A percentile compares a stretch with the other conserved stretches of the same genome.
Conservation (phyloP, 1,140 invertebrate species). For the Anoplophora glabripennis region DNA sequence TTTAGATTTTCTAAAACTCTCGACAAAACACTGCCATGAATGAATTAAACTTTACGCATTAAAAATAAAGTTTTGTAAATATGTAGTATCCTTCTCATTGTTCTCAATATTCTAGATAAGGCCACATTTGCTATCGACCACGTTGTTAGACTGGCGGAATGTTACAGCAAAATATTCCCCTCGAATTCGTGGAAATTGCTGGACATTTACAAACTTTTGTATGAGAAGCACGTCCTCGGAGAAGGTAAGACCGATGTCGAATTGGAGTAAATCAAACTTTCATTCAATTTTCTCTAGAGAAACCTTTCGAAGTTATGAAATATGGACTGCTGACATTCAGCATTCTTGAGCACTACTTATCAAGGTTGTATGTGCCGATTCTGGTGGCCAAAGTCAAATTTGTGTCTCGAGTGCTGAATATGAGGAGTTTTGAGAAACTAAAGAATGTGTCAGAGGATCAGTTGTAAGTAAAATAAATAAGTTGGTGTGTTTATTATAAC, state of each 20-base stretch:
- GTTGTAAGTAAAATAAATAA: constrained; percentile 11
- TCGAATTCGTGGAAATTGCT: constrained; percentile 8
- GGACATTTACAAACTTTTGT: constrained; percentile 13
- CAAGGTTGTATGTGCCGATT: constrained; percentile 10
- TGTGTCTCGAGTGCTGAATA: neutral
- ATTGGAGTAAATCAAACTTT: neutral
- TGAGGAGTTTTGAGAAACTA: neutral
- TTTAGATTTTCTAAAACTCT: no score
- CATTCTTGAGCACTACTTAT: constrained; percentile 4
- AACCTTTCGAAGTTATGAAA: constrained; percentile 11
- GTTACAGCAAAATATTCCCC: constrained; percentile 11
- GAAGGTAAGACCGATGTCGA: neutral
- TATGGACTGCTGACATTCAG: constrained; percentile 16
- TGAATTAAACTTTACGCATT: no score
- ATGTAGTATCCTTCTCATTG: no score
- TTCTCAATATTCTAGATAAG: neutral
- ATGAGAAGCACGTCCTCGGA: constrained; percentile 10
- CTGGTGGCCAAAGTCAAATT: neutral
- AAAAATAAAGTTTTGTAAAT: no score
- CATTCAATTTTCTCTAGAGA: constrained; percentile 2
- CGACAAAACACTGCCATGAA: no score
- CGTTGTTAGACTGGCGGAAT: neutral
- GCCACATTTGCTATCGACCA: neutral
- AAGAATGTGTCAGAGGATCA: neutral
- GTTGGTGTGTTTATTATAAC: neutral